Evolutionary conservation across 2,797 vertebrate genomes (phyloP).

Genomic region (Chrosomus eos): DNA sequence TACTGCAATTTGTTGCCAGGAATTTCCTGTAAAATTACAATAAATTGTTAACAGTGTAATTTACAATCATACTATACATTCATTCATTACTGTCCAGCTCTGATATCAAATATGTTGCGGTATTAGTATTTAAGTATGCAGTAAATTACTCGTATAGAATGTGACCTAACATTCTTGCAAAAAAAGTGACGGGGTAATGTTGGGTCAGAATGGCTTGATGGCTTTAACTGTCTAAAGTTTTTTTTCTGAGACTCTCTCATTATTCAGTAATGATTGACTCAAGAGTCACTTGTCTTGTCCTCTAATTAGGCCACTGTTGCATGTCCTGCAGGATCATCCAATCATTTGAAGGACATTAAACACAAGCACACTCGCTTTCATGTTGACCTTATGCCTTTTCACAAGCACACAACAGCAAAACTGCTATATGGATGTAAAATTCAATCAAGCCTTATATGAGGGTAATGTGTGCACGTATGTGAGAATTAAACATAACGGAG

Average conservation of each 20-base stretch:
- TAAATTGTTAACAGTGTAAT: too few species aligned
- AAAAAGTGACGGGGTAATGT: background rate
- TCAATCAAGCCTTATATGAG: conserved; percentile 15
- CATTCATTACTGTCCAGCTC: background rate
- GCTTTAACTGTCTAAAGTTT: background rate
- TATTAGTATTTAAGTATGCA: background rate
- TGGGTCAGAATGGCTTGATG: conserved; percentile 16
- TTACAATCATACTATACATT: background rate
- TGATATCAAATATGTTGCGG: background rate
- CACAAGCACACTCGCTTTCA: conserved; percentile 51
- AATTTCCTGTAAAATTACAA: too few species aligned
- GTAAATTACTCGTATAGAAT: conserved; percentile 4
- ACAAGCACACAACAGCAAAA: conserved; percentile 34
- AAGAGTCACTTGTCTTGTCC: conserved; percentile 18
- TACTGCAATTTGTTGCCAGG: too few species aligned
- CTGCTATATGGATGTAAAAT: background rate
- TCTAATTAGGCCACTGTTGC: conserved; percentile 28
- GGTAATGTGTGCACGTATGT: background rate
- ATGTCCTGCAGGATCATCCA: conserved; percentile 29
- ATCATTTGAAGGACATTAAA: conserved; percentile 40
- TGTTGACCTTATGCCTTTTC: conserved; percentile 45
- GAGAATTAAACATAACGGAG: background rate
- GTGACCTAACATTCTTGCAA: background rate
- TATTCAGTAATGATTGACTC: conserved; percentile 30
- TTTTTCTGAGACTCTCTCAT: background rate